Percentiles rank a stretch among this genome's conserved stretches.
phyloP scores from a whole-genome alignment of 2,888 invertebrate species.

The Ophonus ardosiacus region DNA sequence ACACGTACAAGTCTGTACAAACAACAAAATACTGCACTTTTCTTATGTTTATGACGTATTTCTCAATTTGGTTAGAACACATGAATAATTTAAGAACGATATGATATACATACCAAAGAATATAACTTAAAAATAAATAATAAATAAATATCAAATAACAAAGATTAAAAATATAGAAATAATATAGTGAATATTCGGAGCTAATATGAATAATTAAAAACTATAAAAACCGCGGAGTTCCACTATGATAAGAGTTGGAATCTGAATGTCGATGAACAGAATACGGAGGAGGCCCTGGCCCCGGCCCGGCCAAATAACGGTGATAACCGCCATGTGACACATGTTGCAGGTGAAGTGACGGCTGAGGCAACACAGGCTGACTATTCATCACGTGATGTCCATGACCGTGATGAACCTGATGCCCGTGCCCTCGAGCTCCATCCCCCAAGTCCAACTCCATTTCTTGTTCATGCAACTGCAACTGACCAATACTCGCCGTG shows the following conservation, averaged over 20 bases:
- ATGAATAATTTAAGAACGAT: background rate
- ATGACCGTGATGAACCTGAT: constrained; percentile 61
- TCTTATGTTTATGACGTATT: constrained; percentile 6
- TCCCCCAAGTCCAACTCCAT: constrained; percentile 92
- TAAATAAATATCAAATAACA: constrained; percentile 57
- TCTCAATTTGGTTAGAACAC: background rate
- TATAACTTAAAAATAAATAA: constrained; percentile 53
- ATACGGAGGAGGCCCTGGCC: constrained; percentile 59
- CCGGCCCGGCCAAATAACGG: constrained; percentile 58
- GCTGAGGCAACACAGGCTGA: constrained; percentile 1
- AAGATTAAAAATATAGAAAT: constrained; percentile 43
- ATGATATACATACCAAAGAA: constrained; percentile 11
- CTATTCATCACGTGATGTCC: constrained; percentile 3
- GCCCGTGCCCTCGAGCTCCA: constrained; percentile 82
- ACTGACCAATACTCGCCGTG: constrained; percentile 84
- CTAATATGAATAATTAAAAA: constrained; percentile 64
- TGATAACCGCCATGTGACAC: constrained; percentile 51
- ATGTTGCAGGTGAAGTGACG: constrained; percentile 6
- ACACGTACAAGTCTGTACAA: constrained; percentile 47
- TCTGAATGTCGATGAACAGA: constrained; percentile 69
- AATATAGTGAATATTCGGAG: constrained; percentile 30
- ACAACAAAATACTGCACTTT: constrained; percentile 42
- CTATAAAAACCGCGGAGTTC: constrained; percentile 71
- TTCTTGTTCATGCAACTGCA: constrained; percentile 81
- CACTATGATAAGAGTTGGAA: constrained; percentile 69